Base-by-base conservation (phyloP, 2,888 invertebrate species). In the Drymonia ruficornis region DNA sequence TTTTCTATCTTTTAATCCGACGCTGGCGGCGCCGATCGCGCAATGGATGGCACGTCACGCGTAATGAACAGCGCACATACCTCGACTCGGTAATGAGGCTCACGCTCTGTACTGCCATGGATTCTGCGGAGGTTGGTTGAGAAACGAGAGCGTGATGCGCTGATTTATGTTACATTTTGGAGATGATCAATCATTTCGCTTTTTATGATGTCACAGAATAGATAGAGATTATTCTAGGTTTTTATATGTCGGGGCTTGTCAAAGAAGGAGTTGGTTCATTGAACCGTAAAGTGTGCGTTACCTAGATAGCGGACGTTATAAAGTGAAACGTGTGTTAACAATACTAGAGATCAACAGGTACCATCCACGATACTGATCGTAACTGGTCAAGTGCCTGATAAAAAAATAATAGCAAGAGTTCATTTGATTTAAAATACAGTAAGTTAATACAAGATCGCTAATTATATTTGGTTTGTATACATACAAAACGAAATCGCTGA, bases 1-100 rank as follows among this genome's bases (percentile, higher is more conserved):
- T 79, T 76, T 78, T 73, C 76, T 70, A 67, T 76, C 76, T 76
- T 75, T 75, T 79, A 79, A 79, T 80, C 77, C 71, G 5, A 54
- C 57, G 55, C 57, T 54, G 51, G 53, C 40, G 54, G 48, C 55
- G 53, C 45, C 47, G 54, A 63, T 61, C 61, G 60, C 51, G 59
- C 60, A 56, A 61, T 61, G 59, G 60, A 62, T 67, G 59, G 52
- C 54, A 52, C 56, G 67, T 63, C 48, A 3, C 67, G 89, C 89
- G 65, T 75, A 70, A 74, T 72, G 60, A 72, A 69, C 61, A 55
- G 52, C 53, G 52, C 18, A 50, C 54, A 46, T 29, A 40, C 47
- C 50, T 53, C 40, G 59, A 36, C 50, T 54, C 12, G 11, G 47
- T 91, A 50, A 74, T 74, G 18, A 93, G 47, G 18, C 8, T 13